Conservation (phyloP, 2,888 invertebrate species). For the Aporophyla nigra region DNA sequence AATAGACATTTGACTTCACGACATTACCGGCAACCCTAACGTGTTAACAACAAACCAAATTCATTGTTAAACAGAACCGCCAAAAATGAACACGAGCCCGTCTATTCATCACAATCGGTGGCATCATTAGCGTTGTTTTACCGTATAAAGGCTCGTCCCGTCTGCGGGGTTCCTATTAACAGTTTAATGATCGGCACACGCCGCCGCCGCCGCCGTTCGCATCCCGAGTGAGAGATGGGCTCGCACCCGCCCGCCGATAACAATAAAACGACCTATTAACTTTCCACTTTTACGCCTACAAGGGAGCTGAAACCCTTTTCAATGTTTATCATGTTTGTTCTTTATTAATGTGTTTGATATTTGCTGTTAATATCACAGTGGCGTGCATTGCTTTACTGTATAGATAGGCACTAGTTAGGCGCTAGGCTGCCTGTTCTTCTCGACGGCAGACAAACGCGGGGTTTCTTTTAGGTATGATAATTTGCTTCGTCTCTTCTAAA, state of each 20-base stretch:
- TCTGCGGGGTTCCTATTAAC: slow-evolving; percentile 72
- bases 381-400: no score
- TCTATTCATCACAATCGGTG: slow-evolving; percentile 54
- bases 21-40: slow-evolving; percentile 15
- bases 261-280: slow-evolving; percentile 88
- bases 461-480: no score
- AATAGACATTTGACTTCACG: background rate
- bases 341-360: slow-evolving; percentile 31
- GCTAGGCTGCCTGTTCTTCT: no score
- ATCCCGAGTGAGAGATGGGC: slow-evolving; percentile 68
- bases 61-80: slow-evolving; percentile 27
- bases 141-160: slow-evolving; percentile 68
- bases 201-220: slow-evolving; percentile 60
- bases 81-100: slow-evolving; percentile 31
- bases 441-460: no score
- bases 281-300: slow-evolving; percentile 69
- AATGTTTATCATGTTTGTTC: slow-evolving; percentile 42
- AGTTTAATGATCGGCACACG: slow-evolving; percentile 85
- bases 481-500: no score
- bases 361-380: slow-evolving; percentile 18
- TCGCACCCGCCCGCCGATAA: slow-evolving; percentile 73
- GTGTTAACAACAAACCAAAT: slow-evolving; percentile 30
- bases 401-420: no score
- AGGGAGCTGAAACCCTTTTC: slow-evolving; percentile 56
- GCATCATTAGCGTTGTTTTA: slow-evolving; percentile 62